These are phyloP conservation scores for Drosophila sordidula DNA, from an alignment of 2,888 invertebrate species.

Conservation along the genomic window DNA sequence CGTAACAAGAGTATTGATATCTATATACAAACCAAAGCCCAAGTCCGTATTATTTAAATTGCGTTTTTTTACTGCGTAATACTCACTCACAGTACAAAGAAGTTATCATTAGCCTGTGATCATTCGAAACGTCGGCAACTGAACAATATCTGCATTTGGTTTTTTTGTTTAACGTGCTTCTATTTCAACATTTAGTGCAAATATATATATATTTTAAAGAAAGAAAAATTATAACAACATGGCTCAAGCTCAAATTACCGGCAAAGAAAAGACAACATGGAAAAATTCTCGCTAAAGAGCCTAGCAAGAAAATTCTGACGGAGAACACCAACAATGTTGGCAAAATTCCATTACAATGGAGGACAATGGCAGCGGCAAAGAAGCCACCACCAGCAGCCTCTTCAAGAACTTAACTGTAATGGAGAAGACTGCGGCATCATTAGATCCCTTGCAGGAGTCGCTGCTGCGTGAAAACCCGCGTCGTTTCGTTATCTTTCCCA, in stretches of 20 bases:
- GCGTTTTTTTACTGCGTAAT: too few species aligned
- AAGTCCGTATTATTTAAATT: too few species aligned
- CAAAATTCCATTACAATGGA: slow-evolving; percentile 80
- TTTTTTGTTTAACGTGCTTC: not conserved
- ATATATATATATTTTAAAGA: not conserved
- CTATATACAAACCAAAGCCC: too few species aligned
- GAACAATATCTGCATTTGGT: not conserved
- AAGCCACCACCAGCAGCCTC: slow-evolving; percentile 6
- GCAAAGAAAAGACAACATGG: slow-evolving; percentile 85
- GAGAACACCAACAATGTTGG: slow-evolving; percentile 83
- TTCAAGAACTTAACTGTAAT: slow-evolving; percentile 52
- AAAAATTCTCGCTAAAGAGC: slow-evolving; percentile 84
- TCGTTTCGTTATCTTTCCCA: slow-evolving; percentile 97
- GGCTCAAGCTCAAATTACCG: slow-evolving; percentile 76
- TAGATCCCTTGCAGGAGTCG: slow-evolving; percentile 90
- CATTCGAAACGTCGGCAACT: slow-evolving; percentile 10
- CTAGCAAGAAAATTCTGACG: slow-evolving; percentile 83
- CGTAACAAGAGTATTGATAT: too few species aligned
- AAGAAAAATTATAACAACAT: slow-evolving; percentile 34
- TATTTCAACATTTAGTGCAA: slow-evolving; percentile 19
- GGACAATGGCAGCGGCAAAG: slow-evolving; percentile 47
- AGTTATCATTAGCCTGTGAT: slow-evolving; percentile 46
- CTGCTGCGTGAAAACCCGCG: slow-evolving; percentile 95
- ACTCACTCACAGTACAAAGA: too few species aligned
- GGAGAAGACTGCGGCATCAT: slow-evolving; percentile 65